Evolutionary conservation across 2,888 invertebrate genomes (phyloP), one percentile per base, ranked within the genome.

Genomic region (Leptarthrus brevirostris): DNA sequence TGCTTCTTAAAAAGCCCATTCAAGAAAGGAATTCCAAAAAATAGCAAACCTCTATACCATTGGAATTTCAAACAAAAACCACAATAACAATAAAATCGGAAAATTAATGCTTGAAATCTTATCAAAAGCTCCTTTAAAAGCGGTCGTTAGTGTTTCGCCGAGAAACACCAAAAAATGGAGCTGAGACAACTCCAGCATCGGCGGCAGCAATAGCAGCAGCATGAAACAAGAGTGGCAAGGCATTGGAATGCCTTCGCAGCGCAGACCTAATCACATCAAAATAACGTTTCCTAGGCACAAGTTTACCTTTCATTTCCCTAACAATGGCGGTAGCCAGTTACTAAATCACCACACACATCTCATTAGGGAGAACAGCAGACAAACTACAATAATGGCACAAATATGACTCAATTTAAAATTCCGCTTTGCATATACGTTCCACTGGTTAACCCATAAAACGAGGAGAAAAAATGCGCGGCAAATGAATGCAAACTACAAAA

Each of bases 381-480:
- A 54, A 40, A 44, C 54, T 40, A 24, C 36, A 56, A 56, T 54
- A 71, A 71, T 54, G 12, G 44, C 44, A 72, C 72, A 47, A 56
- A 72, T 72, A 72, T 72, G 72, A 72, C 72, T 72, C 72, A 72
- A 72, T 72, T 72, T 56, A 56, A 72, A 58, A 72, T 56, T 71
- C 71, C 54, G 22, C 44, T 72, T 72, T 58, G 72, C 56, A 72
- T 58, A 58, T 44, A 44, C 44, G 14, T 54, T 53, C 22, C 30
- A 20, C 20, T 61, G 34, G 34, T 61, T 40, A 20, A 40, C 18
- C 20, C 20, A 26, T 26, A 54, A 54, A 54, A 26, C 2, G 18
- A 52, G 14, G 52, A 16, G 52, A 26, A 44, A 47, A 66, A 66
- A 66, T 30, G 16, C 44, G 22, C 64, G 24, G 16, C 44, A 47